These are phyloP conservation scores for Lasioglossum figueresi DNA, from an alignment of 2,888 invertebrate species.

Conservation along the genomic window DNA sequence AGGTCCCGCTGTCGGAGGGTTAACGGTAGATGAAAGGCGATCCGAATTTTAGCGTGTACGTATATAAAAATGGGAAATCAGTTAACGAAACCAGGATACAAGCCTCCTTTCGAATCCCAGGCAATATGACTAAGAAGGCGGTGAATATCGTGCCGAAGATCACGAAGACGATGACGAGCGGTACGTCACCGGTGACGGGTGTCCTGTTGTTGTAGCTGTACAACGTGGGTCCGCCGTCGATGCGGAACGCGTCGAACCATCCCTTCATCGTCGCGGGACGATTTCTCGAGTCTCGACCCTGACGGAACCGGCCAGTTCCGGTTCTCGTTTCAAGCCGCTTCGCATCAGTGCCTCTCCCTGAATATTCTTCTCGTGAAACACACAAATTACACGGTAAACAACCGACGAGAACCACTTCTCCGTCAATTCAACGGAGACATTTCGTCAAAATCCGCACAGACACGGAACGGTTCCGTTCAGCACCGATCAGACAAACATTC, in stretches of 20 bases:
- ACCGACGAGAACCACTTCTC: not conserved
- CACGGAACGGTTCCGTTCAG: too few species aligned
- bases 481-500: too few species aligned
- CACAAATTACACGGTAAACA: not conserved
- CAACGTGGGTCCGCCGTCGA: slow-evolving; percentile 97
- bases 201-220: slow-evolving; percentile 98
- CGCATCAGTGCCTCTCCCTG: slow-evolving; percentile 39
- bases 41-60: not conserved
- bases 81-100: slow-evolving; percentile 67
- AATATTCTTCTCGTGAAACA: not conserved
- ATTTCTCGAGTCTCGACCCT: slow-evolving; percentile 8
- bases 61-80: not conserved
- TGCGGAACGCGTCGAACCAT: slow-evolving; percentile 98
- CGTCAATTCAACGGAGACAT: not conserved
- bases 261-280: slow-evolving; percentile 89
- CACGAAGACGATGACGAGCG: slow-evolving; percentile 93
- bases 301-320: slow-evolving; percentile 53
- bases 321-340: slow-evolving; percentile 33
- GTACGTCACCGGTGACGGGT: slow-evolving; percentile 96
- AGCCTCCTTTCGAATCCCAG: slow-evolving; percentile 97
- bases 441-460: not conserved
- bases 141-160: slow-evolving; percentile 96
- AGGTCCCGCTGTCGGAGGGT: not conserved
- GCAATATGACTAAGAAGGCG: slow-evolving; percentile 97
- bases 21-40: too few species aligned